Conservation (phyloP, 2,888 invertebrate genomes). For the Ferrisia virgata region DNA sequence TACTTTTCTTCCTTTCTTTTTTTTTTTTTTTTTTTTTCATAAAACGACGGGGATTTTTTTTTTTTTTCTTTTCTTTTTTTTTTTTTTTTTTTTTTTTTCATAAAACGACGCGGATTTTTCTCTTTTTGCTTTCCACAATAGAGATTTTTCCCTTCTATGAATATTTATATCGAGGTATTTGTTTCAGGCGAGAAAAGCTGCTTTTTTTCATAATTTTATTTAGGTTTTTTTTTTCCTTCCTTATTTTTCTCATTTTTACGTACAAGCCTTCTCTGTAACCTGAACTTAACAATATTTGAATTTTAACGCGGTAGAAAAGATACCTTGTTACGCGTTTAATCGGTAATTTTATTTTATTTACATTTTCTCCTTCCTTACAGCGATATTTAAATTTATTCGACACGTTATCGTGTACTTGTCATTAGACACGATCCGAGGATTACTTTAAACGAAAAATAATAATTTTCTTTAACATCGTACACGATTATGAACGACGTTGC, state of each 20-base stretch:
- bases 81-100: background rate
- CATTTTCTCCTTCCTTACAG: background rate
- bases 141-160: background rate
- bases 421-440: background rate
- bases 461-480: background rate
- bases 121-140: background rate
- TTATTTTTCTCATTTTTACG: background rate
- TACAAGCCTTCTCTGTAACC: background rate
- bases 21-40: background rate
- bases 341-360: slow-evolving; percentile 9
- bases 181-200: slow-evolving; percentile 9
- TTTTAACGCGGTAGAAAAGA: background rate
- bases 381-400: background rate
- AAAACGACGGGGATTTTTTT: background rate
- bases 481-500: background rate
- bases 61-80: background rate
- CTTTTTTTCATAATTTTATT: slow-evolving; percentile 4
- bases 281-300: slow-evolving; percentile 7
- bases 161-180: slow-evolving; percentile 12
- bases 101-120: background rate
- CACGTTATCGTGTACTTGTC: slow-evolving; percentile 17
- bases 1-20: too few species aligned
- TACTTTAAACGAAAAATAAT: slow-evolving; percentile 9
- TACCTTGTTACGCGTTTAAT: background rate
- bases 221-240: background rate